A percentile compares a stretch with the other conserved stretches of the same genome.
Evolutionary conservation across 2,113 vertebrate genomes (phyloP).

Genomic region (Butorides virescens): DNA sequence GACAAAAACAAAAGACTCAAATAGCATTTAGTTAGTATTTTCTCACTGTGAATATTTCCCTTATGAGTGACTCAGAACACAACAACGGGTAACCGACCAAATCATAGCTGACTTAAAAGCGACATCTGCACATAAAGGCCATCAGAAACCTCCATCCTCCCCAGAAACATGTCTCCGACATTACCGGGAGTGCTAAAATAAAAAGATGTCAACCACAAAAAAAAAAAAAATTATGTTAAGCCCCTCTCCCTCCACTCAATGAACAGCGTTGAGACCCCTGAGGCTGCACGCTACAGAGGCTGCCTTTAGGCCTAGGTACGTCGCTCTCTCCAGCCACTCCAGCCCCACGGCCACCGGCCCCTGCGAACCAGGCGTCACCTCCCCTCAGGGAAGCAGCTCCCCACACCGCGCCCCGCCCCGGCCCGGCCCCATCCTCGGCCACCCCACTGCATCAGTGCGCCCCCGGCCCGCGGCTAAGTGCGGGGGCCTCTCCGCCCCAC

Average conservation of each 20-base stretch:
- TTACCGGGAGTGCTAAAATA: background rate
- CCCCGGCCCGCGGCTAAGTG: background rate
- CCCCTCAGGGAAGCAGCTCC: background rate
- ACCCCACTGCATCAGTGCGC: rapidly evolving
- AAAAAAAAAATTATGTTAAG: background rate
- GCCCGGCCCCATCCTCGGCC: background rate
- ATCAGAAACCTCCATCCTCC: background rate
- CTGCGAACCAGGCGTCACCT: background rate
- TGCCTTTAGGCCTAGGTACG: background rate
- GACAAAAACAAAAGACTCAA: background rate
- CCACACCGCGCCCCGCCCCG: no score
- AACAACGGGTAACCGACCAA: background rate
- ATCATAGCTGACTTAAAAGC: background rate
- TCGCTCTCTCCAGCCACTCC: background rate
- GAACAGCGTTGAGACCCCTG: rapidly evolving
- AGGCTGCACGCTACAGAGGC: rapidly evolving
- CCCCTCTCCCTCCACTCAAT: no score
- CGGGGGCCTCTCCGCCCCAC: background rate
- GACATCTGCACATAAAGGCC: rapidly evolving
- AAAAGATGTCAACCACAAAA: background rate
- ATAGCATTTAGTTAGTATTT: background rate
- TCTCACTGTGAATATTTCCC: background rate
- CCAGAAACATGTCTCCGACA: background rate
- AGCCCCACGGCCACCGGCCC: background rate
- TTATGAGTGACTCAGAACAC: background rate